phyloP scores from a whole-genome alignment of 2,797 vertebrate genomes.

The Myotis vivesi region DNA sequence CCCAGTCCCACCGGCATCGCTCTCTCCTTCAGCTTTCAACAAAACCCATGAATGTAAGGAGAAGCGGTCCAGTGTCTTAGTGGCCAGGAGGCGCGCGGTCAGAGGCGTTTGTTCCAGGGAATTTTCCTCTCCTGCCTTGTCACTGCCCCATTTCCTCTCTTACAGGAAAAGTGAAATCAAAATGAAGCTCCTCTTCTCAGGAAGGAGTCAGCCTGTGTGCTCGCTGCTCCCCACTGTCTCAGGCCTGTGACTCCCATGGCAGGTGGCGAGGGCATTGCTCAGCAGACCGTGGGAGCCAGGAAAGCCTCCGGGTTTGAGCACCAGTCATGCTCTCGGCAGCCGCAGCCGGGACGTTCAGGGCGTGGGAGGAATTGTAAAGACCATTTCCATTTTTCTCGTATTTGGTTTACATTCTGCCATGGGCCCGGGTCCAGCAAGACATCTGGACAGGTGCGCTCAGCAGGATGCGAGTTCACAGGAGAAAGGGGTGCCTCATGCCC shows the following conservation, averaged over 20 bases:
- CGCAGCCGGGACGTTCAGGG: conserved; percentile 2
- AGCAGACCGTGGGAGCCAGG: not conserved
- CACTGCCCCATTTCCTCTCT: not conserved
- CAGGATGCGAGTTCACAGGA: not conserved
- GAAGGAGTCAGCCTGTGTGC: not conserved
- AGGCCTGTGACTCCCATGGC: accelerated
- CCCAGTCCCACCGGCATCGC: not conserved
- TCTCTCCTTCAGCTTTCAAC: not conserved
- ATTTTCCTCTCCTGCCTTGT: not conserved
- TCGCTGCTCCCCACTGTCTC: not conserved
- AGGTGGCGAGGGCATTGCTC: not conserved
- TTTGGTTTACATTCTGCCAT: conserved; percentile 19
- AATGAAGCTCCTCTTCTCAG: not conserved
- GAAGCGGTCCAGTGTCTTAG: not conserved
- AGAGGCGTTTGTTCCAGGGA: not conserved
- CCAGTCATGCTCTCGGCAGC: conserved; percentile 1
- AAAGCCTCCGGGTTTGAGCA: not conserved
- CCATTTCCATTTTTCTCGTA: not conserved
- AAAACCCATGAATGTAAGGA: not conserved
- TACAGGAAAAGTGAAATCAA: not conserved
- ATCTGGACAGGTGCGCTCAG: conserved; percentile 30
- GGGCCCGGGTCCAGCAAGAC: conserved; percentile 44
- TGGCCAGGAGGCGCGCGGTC: accelerated
- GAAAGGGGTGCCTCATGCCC: accelerated
- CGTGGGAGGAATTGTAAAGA: not conserved